Conservation (phyloP, 2,113 vertebrate species). For the Tychaedon coryphoeus region DNA sequence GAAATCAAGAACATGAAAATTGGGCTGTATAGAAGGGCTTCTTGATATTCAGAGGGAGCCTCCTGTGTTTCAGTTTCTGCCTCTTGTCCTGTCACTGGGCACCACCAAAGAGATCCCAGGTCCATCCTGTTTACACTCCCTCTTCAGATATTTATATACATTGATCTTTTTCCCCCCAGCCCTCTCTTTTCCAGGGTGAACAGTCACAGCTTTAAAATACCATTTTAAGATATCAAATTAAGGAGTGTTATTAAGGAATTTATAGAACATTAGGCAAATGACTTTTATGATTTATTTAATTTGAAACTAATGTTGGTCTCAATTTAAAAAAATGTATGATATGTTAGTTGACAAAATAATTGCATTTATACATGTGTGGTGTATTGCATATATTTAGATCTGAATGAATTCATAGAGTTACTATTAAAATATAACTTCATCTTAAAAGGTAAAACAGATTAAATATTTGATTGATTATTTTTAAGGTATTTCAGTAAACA, state of each 20-base stretch:
- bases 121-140: background rate
- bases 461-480: background rate
- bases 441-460: background rate
- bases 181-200: background rate
- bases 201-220: background rate
- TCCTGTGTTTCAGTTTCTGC: background rate
- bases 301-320: rapidly evolving
- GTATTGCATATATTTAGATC: background rate
- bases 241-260: background rate
- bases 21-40: background rate
- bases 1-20: background rate
- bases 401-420: background rate
- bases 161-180: background rate
- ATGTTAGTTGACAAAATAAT: background rate
- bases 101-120: rapidly evolving
- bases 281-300: background rate
- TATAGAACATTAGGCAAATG: background rate
- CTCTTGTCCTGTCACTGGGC: background rate
- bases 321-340: background rate
- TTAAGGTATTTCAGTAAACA: background rate
- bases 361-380: background rate
- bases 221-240: background rate
- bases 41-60: background rate
- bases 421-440: background rate
- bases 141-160: background rate